phyloP scores from a whole-genome alignment of 1,140 invertebrate genomes.

The Microplitis mediator region DNA sequence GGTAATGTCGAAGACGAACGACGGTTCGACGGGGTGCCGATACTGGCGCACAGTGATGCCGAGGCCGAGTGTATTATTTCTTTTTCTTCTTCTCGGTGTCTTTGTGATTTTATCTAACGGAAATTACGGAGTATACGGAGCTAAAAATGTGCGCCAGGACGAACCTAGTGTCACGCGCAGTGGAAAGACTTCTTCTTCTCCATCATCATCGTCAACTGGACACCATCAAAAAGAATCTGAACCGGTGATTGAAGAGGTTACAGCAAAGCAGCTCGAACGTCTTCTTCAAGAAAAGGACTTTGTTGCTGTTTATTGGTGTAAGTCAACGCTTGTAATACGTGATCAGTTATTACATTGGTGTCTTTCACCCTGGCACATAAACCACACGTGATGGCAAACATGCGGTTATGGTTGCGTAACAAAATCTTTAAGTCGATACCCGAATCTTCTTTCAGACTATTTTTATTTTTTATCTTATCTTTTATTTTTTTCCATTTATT shows the following conservation, averaged over 20 bases:
- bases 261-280: conserved; percentile 86
- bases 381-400: conserved; percentile 27
- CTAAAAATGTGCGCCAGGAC: conserved; percentile 32
- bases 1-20: conserved; percentile 63
- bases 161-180: conserved; percentile 30
- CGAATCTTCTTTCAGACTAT: neutral
- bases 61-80: conserved; percentile 39
- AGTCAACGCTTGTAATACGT: conserved; percentile 61
- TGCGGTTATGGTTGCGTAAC: conserved; percentile 26
- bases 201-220: conserved; percentile 38
- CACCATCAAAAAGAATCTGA: conserved; percentile 62
- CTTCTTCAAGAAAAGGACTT: conserved; percentile 88
- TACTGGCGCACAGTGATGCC: conserved; percentile 48
- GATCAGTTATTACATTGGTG: neutral
- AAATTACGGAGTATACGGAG: conserved; percentile 27
- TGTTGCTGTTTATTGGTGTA: conserved; percentile 95
- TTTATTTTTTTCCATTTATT: neutral
- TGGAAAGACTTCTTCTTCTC: conserved; percentile 24
- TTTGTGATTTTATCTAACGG: conserved; percentile 40
- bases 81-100: conserved; percentile 40
- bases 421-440: neutral
- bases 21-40: conserved; percentile 56
- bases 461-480: neutral
- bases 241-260: conserved; percentile 89
- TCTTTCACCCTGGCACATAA: neutral